Base-by-base conservation (phyloP, 2,797 vertebrate species). In the Pelochelys cantorii region DNA sequence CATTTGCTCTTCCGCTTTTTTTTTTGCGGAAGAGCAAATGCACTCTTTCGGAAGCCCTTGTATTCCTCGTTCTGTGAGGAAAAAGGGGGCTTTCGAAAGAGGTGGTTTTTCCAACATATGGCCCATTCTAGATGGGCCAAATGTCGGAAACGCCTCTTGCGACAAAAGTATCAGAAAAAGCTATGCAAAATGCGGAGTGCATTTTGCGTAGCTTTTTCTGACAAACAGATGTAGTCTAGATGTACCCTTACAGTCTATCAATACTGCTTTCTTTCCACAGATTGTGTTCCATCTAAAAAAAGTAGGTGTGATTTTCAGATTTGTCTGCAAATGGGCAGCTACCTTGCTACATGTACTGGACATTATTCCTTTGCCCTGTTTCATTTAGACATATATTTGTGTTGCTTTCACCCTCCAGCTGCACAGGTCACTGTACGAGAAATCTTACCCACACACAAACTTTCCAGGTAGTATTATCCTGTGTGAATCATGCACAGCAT, bases 331-430 rank as follows among this genome's bases (percentile, higher is more conserved):
- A n/a, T 81, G 31, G 29, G 31, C 87, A 88, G n/a, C 53, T 52
- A 14, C 23, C 25, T 77, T 77, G 25, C 42, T 48, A 48, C 7
- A 65, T 13, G n/a, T 31, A 37, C 25, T 55, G 54, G 62, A 62
- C 2, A 12, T 3, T 22, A 2, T 2, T 2, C 31, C 5, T 65
- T 78, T 78, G 42, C 53, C 22, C 54, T 0, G 0, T 13, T 17
- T 90, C 60, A 57, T 6, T 0, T 65, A 20, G 27, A 86, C 7
- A 79, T 42, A 59, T 11, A 4, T 15, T 81, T 89, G 48, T 42
- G 55, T 11, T 17, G 55, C 29, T 1, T 81, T 77, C 74, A 11
- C 81, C 55, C 78, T 22, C 83, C 53, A 22, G 52, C 18, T 84
- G 53, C 92, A 87, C 2, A 5, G 55, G 53, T 8, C 74, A 25